Percentiles rank a stretch among this genome's conserved stretches.
phyloP scores from a whole-genome alignment of 2,113 vertebrate species.

The Megaceryle torquata region DNA sequence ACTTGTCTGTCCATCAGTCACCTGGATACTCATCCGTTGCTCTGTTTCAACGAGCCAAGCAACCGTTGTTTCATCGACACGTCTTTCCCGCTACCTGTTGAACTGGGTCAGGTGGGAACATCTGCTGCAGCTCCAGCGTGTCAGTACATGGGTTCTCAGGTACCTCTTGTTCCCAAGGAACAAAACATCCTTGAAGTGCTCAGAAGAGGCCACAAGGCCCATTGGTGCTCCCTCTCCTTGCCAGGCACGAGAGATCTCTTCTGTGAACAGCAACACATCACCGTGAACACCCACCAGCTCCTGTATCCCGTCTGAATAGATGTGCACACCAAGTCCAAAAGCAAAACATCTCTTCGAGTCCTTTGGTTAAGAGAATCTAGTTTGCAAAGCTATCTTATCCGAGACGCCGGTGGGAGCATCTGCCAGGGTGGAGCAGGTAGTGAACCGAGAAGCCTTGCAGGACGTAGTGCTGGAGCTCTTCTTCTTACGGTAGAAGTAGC shows the following conservation, averaged over 20 bases:
- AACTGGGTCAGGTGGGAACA: not conserved
- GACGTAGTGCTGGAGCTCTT: slow-evolving; percentile 32
- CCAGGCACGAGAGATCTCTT: not conserved
- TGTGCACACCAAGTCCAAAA: not conserved
- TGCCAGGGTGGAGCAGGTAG: slow-evolving; percentile 71
- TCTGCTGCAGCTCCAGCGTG: accelerated
- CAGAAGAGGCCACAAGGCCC: not conserved
- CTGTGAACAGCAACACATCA: not conserved
- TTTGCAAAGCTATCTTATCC: slow-evolving; percentile 65
- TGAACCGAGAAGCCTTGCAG: slow-evolving; percentile 63
- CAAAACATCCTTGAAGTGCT: not conserved
- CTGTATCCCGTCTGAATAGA: not conserved
- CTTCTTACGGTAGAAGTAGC: slow-evolving; percentile 58
- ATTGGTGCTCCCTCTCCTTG: not conserved
- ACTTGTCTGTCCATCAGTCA: accelerated
- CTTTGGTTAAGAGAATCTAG: not conserved
- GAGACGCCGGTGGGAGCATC: slow-evolving; percentile 45
- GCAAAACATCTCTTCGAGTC: not conserved
- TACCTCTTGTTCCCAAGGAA: not conserved
- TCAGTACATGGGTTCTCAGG: not conserved
- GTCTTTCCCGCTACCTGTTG: not conserved
- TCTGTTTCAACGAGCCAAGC: not conserved
- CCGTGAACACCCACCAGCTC: not conserved
- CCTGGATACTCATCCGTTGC: not conserved
- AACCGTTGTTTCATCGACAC: not conserved